Evolutionary conservation across 1,140 invertebrate species (phyloP), one percentile per base, ranked within the genome.

Genomic region (Drosophila carrolli): DNA sequence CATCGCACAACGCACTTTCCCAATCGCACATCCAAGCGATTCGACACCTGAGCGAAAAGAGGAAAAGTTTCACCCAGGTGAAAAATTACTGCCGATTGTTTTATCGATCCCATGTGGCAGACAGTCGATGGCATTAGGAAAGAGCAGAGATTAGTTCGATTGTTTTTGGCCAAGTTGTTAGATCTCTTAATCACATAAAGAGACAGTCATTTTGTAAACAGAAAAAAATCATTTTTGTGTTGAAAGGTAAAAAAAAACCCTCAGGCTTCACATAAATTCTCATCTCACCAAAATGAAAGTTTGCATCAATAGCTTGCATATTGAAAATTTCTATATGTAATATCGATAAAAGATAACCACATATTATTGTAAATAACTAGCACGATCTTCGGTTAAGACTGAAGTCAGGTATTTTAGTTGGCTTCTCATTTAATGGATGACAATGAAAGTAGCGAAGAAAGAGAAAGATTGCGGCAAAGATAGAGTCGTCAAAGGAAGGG

Each of bases 1-100:
- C 13, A 48, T 11, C 60, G 51, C 37, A 57, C 66, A 71, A 78
- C 78, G 75, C 75, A 86, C 78, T 78, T 82, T 85, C 75, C 55
- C 81, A 86, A 46, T 66, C 65, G 14, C 38, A 35, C 44, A 47
- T 14, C 41, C 37, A 16, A 13, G 48, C 16, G 10, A 10, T 57
- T 32, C 50, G 53, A 71, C 53, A 58, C 51, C 65, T 71, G 53
- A 29, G 63, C 35, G 14, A 11, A 23, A 32, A 44, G 43, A 32
- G 63, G 29, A 38, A 68, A 66, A 68, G 44, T 71, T 71, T 71
- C 44, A 48, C 44, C 35, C 11, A 13, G 60, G 38, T 40, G 43
- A 53, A 40, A 43, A 41, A 60, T 62, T 60, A 38, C 38, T 40
- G 40, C 32, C 41, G 59, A 65, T 65, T 27, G 41, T 47, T 60